Evolutionary conservation across 2,113 vertebrate species (phyloP).

Genomic region (Rhinopomastus cyanomelas): DNA sequence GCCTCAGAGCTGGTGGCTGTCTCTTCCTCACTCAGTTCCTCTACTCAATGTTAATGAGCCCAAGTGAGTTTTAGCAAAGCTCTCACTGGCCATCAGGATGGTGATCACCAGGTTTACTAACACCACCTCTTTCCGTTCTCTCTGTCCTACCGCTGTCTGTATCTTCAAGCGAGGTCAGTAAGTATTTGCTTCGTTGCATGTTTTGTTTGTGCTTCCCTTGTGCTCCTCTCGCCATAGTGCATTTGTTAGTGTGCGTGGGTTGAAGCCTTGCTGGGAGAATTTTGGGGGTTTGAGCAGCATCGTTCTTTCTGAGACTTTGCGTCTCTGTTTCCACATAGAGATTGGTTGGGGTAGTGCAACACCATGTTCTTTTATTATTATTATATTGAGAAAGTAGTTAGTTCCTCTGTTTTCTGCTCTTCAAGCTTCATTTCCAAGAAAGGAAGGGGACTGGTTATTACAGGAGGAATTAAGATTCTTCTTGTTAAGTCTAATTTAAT

Average conservation of each 20-base stretch:
- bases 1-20: neutral
- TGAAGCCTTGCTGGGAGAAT: neutral
- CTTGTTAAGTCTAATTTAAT: neutral
- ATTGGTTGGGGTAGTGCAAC: neutral
- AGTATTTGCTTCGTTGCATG: conserved; percentile 60
- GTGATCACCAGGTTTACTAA: conserved; percentile 60
- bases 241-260: accelerated
- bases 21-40: neutral
- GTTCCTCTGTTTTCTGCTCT: neutral
- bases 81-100: neutral
- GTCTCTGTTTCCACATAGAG: neutral
- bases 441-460: neutral
- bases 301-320: neutral
- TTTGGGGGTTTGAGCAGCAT: neutral
- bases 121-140: conserved; percentile 55
- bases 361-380: neutral
- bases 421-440: neutral
- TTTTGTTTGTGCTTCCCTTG: conserved; percentile 9
- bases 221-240: neutral
- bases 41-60: neutral
- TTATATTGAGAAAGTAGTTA: neutral
- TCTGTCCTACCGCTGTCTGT: conserved; percentile 75
- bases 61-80: neutral
- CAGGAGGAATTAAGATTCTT: neutral
- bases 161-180: conserved; percentile 75